Conservation (phyloP, 2,888 invertebrate species). For the Tetragnatha montana region DNA sequence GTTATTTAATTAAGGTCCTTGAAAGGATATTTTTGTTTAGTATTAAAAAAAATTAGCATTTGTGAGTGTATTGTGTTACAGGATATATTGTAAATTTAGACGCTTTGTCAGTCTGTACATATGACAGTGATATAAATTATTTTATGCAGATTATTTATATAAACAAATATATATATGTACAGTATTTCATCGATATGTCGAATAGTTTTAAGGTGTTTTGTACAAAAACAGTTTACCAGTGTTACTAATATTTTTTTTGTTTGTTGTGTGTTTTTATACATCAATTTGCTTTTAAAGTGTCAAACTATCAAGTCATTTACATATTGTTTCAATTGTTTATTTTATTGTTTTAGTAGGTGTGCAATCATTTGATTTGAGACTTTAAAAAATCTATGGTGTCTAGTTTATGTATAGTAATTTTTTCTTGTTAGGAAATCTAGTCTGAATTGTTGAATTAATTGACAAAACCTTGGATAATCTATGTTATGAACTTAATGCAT, state of each 20-base stretch:
- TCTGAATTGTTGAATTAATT: background rate
- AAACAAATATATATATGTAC: constrained; percentile 69
- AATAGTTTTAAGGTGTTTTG: constrained; percentile 69
- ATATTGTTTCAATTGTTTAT: constrained; percentile 23
- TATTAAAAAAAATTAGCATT: constrained; percentile 34
- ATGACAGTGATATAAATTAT: constrained; percentile 70
- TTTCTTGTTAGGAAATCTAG: constrained; percentile 13
- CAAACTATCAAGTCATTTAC: constrained; percentile 26
- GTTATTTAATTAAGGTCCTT: background rate
- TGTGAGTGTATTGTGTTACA: constrained; percentile 48
- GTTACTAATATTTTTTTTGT: constrained; percentile 50
- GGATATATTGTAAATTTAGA: constrained; percentile 66
- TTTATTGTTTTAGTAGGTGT: constrained; percentile 29
- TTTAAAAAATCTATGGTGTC: background rate
- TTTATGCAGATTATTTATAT: constrained; percentile 71
- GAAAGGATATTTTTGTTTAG: background rate
- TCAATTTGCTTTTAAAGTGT: constrained; percentile 45
- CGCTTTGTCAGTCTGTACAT: constrained; percentile 68
- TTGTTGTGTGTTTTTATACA: constrained; percentile 70
- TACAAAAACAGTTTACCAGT: constrained; percentile 68
- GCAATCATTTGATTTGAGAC: constrained; percentile 1
- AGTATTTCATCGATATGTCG: constrained; percentile 66
- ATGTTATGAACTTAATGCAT: background rate
- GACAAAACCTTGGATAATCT: background rate
- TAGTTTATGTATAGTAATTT: constrained; percentile 14